phyloP scores from a whole-genome alignment of 2,797 vertebrate species.

The Microcaecilia unicolor region DNA sequence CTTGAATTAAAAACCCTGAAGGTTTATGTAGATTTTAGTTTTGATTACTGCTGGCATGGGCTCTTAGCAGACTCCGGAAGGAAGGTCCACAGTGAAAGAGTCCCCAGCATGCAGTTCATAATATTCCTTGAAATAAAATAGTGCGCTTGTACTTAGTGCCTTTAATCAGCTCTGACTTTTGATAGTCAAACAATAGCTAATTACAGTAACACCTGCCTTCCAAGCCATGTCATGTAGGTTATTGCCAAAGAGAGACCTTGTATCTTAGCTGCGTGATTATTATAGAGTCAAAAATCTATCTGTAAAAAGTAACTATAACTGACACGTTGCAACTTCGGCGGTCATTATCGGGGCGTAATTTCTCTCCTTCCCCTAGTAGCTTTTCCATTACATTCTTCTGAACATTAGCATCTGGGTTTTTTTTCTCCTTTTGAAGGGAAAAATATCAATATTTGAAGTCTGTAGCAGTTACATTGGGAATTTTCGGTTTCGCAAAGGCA shows the following conservation, averaged over 20 bases:
- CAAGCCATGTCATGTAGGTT: slow-evolving; percentile 78
- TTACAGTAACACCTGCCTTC: slow-evolving; percentile 99
- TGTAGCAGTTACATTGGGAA: not conserved
- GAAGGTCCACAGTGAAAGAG: slow-evolving; percentile 84
- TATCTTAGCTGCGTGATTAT: slow-evolving; percentile 63
- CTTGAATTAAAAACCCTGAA: slow-evolving; percentile 90
- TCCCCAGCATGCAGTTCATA: slow-evolving; percentile 87
- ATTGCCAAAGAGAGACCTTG: slow-evolving; percentile 80
- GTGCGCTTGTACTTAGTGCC: slow-evolving; percentile 86
- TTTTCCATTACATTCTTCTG: slow-evolving; percentile 13
- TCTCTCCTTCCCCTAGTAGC: slow-evolving; percentile 28
- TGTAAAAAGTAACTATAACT: slow-evolving; percentile 28
- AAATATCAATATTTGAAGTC: not conserved
- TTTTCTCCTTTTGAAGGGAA: not conserved
- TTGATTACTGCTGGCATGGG: slow-evolving; percentile 98
- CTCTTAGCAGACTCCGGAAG: slow-evolving; percentile 91
- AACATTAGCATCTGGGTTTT: slow-evolving; percentile 4
- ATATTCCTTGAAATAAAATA: slow-evolving; percentile 97
- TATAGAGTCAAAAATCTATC: slow-evolving; percentile 46
- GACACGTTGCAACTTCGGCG: slow-evolving; percentile 42
- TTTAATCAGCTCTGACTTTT: slow-evolving; percentile 99
- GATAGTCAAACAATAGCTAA: slow-evolving; percentile 99
- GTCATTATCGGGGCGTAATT: slow-evolving; percentile 48
- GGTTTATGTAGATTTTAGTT: slow-evolving; percentile 94
- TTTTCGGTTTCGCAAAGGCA: slow-evolving; percentile 10